phyloP scores from a whole-genome alignment of 2,113 vertebrate genomes.

The Strigops habroptila region DNA sequence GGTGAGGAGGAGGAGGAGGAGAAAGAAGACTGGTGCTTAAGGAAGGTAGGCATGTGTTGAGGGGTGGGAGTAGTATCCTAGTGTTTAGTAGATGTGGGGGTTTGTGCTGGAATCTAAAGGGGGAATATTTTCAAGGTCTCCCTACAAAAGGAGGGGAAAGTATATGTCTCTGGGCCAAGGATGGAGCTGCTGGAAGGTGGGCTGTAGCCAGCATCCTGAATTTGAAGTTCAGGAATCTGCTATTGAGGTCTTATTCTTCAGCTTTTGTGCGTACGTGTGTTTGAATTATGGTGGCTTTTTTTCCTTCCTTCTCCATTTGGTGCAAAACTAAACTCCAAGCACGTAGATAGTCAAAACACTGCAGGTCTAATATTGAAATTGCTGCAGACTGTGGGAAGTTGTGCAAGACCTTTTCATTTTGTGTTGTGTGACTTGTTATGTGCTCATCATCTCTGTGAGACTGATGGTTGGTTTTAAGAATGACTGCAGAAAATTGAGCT shows the following conservation, averaged over 20 bases:
- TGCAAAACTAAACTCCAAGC: not conserved
- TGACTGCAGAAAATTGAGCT: not conserved
- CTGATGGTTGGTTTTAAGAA: not conserved
- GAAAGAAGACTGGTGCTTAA: accelerated
- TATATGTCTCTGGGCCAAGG: accelerated
- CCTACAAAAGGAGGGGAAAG: accelerated
- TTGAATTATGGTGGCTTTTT: not conserved
- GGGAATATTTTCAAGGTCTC: not conserved
- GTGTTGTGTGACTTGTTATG: accelerated
- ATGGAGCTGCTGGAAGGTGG: not conserved
- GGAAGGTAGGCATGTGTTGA: not conserved
- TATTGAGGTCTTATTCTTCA: not conserved
- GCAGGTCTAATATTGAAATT: not conserved
- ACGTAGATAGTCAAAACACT: not conserved
- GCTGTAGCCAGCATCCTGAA: not conserved
- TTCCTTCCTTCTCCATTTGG: not conserved
- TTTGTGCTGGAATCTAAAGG: accelerated
- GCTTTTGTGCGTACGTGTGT: not conserved
- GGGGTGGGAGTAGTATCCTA: accelerated
- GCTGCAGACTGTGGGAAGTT: not conserved
- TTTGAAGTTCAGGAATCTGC: not conserved
- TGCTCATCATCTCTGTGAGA: constrained; percentile 19
- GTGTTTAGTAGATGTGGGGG: accelerated
- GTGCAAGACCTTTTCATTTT: constrained; percentile 1
- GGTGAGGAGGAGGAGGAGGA: not conserved